These are phyloP conservation scores for Rhingia campestris DNA, from an alignment of 2,888 invertebrate species.

Conservation along the genomic window DNA sequence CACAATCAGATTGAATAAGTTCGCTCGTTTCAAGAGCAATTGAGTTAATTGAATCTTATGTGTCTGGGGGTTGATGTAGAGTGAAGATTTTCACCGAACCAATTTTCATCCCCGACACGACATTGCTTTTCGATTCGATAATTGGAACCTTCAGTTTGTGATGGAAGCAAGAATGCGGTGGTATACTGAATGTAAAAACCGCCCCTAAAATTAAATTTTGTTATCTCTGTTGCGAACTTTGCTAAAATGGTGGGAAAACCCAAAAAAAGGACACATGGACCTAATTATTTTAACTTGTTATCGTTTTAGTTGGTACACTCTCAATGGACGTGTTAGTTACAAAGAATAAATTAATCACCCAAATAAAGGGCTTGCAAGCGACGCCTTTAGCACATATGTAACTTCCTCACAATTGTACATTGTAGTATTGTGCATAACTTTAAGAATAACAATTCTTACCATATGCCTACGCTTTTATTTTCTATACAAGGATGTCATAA, in stretches of 20 bases:
- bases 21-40: slow-evolving; percentile 64
- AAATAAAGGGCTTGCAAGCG: too few species aligned
- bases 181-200: neutral
- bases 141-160: slow-evolving; percentile 43
- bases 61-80: slow-evolving; percentile 10
- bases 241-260: neutral
- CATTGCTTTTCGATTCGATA: neutral
- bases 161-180: slow-evolving; percentile 10
- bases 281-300: slow-evolving; percentile 11
- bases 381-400: too few species aligned
- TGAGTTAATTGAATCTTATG: slow-evolving; percentile 56
- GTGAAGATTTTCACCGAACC: slow-evolving; percentile 25
- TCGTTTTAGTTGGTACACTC: neutral
- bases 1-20: slow-evolving; percentile 63
- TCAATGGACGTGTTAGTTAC: too few species aligned
- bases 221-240: slow-evolving; percentile 51
- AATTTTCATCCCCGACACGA: neutral
- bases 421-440: too few species aligned
- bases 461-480: too few species aligned
- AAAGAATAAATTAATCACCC: too few species aligned
- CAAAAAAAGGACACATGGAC: slow-evolving; percentile 5
- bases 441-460: too few species aligned
- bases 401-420: too few species aligned
- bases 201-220: neutral
- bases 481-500: too few species aligned